These are phyloP conservation scores for Lanistes nyassanus DNA, from an alignment of 1,140 invertebrate genomes.

Conservation along the genomic window DNA sequence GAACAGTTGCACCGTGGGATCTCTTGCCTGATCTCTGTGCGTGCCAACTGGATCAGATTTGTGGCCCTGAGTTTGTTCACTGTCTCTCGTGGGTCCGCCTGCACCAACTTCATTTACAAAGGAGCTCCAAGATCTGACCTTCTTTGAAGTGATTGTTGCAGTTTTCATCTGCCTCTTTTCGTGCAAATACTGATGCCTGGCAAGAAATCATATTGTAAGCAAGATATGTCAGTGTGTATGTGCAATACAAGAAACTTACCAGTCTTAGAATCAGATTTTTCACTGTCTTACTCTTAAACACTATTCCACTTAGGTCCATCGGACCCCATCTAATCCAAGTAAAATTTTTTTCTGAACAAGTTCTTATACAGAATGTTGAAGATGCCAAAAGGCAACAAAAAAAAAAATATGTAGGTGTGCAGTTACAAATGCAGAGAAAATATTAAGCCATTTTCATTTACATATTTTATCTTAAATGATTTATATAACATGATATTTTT, in stretches of 20 bases:
- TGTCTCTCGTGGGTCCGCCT: not conserved
- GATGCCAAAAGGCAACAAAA: not conserved
- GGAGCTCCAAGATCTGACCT: not conserved
- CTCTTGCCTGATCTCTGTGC: not conserved
- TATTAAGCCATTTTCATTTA: not conserved
- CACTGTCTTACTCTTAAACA: too few species aligned
- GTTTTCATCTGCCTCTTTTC: not conserved
- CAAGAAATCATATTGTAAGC: too few species aligned
- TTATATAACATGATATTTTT: not conserved
- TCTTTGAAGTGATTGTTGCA: not conserved
- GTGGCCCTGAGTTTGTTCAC: not conserved
- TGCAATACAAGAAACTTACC: too few species aligned
- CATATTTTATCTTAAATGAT: not conserved
- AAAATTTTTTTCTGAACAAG: too few species aligned
- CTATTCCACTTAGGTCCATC: too few species aligned
- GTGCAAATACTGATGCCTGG: not conserved
- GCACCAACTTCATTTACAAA: not conserved
- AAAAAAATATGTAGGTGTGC: not conserved
- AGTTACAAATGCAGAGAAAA: not conserved
- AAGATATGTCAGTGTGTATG: too few species aligned
- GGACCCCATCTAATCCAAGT: too few species aligned
- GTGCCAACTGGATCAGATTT: not conserved
- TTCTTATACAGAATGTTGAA: not conserved
- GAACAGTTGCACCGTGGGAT: not conserved
- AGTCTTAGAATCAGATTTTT: too few species aligned